Percentiles rank a stretch among this genome's conserved stretches.
phyloP scores from a whole-genome alignment of 2,888 invertebrate genomes.

The Habrosyne pyritoides region DNA sequence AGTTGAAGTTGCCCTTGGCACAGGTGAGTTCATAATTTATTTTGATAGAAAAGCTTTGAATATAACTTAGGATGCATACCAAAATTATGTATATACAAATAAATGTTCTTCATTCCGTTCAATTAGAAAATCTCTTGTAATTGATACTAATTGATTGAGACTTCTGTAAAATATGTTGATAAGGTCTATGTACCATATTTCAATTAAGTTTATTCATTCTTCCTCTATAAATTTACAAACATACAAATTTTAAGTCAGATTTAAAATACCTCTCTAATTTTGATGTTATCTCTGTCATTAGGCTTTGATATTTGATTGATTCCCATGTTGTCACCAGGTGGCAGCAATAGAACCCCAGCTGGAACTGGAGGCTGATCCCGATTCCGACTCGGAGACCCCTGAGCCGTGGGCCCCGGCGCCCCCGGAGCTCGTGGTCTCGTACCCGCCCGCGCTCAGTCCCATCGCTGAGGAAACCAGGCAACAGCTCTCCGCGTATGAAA shows the following conservation, averaged over 20 bases:
- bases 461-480: slow-evolving; percentile 73
- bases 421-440: slow-evolving; percentile 67
- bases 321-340: slow-evolving; percentile 47
- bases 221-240: too few species aligned
- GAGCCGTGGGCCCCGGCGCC: slow-evolving; percentile 47
- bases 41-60: background rate
- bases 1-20: slow-evolving; percentile 87
- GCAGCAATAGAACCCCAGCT: slow-evolving; percentile 51
- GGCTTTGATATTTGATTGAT: background rate
- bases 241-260: too few species aligned
- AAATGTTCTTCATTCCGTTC: too few species aligned
- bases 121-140: too few species aligned
- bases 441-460: slow-evolving; percentile 72
- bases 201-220: too few species aligned
- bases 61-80: background rate
- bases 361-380: slow-evolving; percentile 35
- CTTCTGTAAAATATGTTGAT: too few species aligned
- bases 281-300: background rate
- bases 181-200: too few species aligned
- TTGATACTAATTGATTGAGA: too few species aligned
- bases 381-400: background rate
- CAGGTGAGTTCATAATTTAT: slow-evolving; percentile 71
- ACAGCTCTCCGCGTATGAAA: slow-evolving; percentile 73
- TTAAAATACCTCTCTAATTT: background rate
- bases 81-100: background rate